Base-by-base conservation (phyloP, 2,888 invertebrate genomes). In the Amiota minor region DNA sequence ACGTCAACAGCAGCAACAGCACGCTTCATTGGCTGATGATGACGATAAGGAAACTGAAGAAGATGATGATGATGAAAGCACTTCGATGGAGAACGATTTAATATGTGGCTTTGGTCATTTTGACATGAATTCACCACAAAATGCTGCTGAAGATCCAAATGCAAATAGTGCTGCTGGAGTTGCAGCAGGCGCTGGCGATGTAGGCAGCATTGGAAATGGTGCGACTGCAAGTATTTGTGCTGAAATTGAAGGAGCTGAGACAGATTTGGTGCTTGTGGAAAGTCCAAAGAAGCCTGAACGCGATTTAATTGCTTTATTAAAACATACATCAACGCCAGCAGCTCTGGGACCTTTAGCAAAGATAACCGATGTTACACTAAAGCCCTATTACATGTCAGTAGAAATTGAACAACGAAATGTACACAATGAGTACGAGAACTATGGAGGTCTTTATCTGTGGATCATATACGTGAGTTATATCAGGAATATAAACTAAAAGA, bases 231-330 rank as follows among this genome's bases (percentile, higher is more conserved):
- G 91, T n/a, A 86, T 92, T 8, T 93, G 93, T 0, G 96, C 96
- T 0, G 96, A 96, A 88, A 92, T 96, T n/a, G 96, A 96, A 88
- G 95, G 94, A 0, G 94, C 95, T 80, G 95, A 95, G 84, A 93
- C 94, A 1, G 95, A 95, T 84, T 91, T 95, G 9, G 94, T 96
- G 0, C 92, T 92, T 53, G 94, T 95, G 18, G 96, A 96, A 80
- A 93, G 94, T 0, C 95, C 96, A 0, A 92, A 93, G 9, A 91
- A 92, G 62, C 94, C 95, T 1, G 92, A 93, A 81, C 92, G 92
- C 75, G 93, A 96, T 89, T 89, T 96, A 70, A 90, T 93, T 78
- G 92, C 93, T 56, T 88, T 96, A 53, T 89, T 96, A n/a, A 93
- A 93, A 84, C 93, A 93, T 75, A 85, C 89, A 73, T 80, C 88